These are phyloP conservation scores for Glaucopsyche alexis DNA, from an alignment of 2,888 invertebrate genomes.

Conservation along the genomic window DNA sequence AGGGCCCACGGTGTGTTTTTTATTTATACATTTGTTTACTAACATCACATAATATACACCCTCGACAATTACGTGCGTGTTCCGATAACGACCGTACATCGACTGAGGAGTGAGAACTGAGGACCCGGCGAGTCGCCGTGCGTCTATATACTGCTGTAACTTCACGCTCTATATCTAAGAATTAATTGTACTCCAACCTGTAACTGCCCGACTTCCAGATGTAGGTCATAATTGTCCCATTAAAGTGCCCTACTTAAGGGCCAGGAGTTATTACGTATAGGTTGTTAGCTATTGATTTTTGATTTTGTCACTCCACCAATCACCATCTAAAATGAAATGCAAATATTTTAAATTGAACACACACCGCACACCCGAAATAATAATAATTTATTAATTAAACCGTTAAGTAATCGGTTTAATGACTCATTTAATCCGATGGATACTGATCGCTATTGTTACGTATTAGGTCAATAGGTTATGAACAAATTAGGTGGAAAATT, in stretches of 20 bases:
- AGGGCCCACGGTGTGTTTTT: slow-evolving; percentile 62
- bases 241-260: slow-evolving; percentile 51
- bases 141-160: slow-evolving; percentile 73
- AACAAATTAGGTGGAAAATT: slow-evolving; percentile 19
- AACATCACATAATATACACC: slow-evolving; percentile 69
- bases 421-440: background rate
- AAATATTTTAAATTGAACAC: too few species aligned
- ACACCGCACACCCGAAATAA: too few species aligned
- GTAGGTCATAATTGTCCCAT: slow-evolving; percentile 53
- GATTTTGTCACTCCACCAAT: too few species aligned
- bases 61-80: slow-evolving; percentile 47
- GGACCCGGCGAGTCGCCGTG: slow-evolving; percentile 53
- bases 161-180: slow-evolving; percentile 76
- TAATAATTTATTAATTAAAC: background rate
- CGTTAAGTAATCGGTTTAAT: too few species aligned
- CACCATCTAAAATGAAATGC: too few species aligned
- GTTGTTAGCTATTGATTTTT: background rate
- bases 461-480: background rate
- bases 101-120: slow-evolving; percentile 71
- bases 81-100: slow-evolving; percentile 47
- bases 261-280: slow-evolving; percentile 34
- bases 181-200: slow-evolving; percentile 57
- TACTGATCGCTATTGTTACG: background rate
- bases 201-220: slow-evolving; percentile 50
- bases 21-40: slow-evolving; percentile 70